These are phyloP conservation scores for Gymnodraco acuticeps DNA, from an alignment of 2,797 vertebrate genomes.

Conservation along the genomic window DNA sequence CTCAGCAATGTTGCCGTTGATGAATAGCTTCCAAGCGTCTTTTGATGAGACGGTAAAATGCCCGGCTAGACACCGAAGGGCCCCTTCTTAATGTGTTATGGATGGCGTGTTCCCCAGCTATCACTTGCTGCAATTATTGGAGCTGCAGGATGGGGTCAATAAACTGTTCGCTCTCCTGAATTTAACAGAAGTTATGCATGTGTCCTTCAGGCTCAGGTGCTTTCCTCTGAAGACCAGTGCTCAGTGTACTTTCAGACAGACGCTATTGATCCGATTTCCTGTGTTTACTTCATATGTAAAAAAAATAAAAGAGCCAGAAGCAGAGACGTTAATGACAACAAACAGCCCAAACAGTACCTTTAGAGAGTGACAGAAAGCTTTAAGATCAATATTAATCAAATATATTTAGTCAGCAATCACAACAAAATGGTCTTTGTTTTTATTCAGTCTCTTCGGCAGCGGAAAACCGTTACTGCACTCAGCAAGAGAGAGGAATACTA, in stretches of 20 bases:
- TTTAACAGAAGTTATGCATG: constrained; percentile 39
- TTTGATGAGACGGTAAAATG: constrained; percentile 62
- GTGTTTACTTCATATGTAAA: constrained; percentile 17
- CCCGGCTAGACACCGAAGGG: constrained; percentile 39
- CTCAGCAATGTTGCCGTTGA: constrained; percentile 38
- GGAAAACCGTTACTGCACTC: constrained; percentile 18
- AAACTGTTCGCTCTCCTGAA: constrained; percentile 41
- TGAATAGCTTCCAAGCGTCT: constrained; percentile 51
- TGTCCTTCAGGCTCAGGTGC: constrained; percentile 49
- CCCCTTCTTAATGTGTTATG: constrained; percentile 59
- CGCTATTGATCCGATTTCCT: neutral
- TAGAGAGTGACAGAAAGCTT: constrained; percentile 5
- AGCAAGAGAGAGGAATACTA: constrained; percentile 7
- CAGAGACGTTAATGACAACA: constrained; percentile 4
- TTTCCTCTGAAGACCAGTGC: neutral
- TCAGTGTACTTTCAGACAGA: constrained; percentile 13
- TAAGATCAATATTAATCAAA: constrained; percentile 17
- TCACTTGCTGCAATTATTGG: constrained; percentile 52
- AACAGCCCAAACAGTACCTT: neutral
- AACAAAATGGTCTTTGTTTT: neutral
- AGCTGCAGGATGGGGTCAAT: constrained; percentile 38
- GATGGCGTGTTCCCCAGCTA: constrained; percentile 35
- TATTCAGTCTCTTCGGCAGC: constrained; percentile 1
- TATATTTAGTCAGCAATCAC: constrained; percentile 3
- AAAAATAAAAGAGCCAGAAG: neutral